These are phyloP conservation scores for Molothrus aeneus DNA, from an alignment of 2,797 vertebrate genomes.

Conservation along the genomic window DNA sequence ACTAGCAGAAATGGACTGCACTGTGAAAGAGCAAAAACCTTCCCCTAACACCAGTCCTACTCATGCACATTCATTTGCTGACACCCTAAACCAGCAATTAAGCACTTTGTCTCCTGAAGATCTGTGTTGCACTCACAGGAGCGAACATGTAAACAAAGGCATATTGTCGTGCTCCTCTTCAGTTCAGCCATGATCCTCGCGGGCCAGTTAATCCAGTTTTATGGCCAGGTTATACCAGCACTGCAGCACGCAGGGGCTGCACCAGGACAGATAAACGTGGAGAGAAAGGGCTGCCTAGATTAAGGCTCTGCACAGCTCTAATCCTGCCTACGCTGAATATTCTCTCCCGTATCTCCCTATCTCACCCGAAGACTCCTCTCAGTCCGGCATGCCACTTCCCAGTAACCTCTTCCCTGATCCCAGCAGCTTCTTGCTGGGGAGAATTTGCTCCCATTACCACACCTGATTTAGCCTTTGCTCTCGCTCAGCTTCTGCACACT, in stretches of 20 bases:
- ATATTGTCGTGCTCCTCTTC: conserved; percentile 26
- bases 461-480: conserved; percentile 49
- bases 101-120: not conserved
- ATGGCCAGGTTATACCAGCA: conserved; percentile 65
- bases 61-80: not conserved
- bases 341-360: not conserved
- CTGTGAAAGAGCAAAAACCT: not conserved
- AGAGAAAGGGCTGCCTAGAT: conserved; percentile 58
- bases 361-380: conserved; percentile 25
- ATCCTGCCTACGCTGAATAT: conserved; percentile 45
- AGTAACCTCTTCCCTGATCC: conserved; percentile 3
- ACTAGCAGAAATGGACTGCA: not conserved
- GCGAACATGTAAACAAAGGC: conserved; percentile 46
- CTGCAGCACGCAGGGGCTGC: conserved; percentile 49
- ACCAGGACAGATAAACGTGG: conserved; percentile 55
- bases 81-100: conserved; percentile 19
- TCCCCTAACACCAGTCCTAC: not conserved
- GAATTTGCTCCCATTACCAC: conserved; percentile 34
- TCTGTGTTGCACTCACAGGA: not conserved
- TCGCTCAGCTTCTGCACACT: not conserved
- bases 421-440: not conserved
- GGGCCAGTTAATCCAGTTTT: conserved; percentile 68
- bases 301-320: conserved; percentile 56
- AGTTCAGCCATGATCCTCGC: conserved; percentile 35
- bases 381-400: not conserved